Evolutionary conservation across 2,113 vertebrate genomes (phyloP).

Genomic region (Fulica atra): DNA sequence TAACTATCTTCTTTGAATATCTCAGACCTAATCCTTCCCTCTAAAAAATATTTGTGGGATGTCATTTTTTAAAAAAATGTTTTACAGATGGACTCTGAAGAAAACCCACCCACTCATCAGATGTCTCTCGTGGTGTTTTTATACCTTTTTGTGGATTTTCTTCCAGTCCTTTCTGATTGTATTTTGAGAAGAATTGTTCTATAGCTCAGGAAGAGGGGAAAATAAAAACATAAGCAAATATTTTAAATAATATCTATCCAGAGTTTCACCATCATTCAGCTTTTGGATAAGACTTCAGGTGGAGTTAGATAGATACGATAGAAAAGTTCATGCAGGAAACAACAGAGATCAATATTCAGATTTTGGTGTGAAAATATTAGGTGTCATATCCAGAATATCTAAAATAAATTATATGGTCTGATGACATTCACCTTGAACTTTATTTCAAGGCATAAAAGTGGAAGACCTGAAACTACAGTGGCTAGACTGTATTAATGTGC

Average conservation of each 20-base stretch:
- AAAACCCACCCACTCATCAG: slow-evolving; percentile 68
- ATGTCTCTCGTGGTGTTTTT: slow-evolving; percentile 26
- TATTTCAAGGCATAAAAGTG: neutral
- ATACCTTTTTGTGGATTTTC: slow-evolving; percentile 40
- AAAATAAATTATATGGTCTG: neutral
- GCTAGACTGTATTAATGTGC: neutral
- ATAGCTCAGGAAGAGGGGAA: neutral
- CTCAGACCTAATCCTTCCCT: neutral
- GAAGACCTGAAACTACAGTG: neutral
- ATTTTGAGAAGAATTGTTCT: neutral
- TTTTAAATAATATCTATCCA: neutral
- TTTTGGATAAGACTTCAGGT: neutral
- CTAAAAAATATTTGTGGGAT: slow-evolving; percentile 11
- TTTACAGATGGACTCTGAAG: slow-evolving; percentile 64
- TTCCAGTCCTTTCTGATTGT: neutral
- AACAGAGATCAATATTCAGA: neutral
- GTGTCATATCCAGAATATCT: neutral
- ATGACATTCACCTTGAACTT: neutral
- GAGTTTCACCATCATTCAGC: neutral
- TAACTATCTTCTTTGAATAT: neutral
- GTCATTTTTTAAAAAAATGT: neutral
- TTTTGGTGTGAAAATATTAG: neutral
- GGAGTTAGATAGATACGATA: neutral
- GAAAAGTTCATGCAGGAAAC: neutral
- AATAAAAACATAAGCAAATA: neutral